A percentile compares a stretch with the other conserved stretches of the same genome.
Conservation (phyloP, 2,888 invertebrate species). For the Ectemnius lituratus region DNA sequence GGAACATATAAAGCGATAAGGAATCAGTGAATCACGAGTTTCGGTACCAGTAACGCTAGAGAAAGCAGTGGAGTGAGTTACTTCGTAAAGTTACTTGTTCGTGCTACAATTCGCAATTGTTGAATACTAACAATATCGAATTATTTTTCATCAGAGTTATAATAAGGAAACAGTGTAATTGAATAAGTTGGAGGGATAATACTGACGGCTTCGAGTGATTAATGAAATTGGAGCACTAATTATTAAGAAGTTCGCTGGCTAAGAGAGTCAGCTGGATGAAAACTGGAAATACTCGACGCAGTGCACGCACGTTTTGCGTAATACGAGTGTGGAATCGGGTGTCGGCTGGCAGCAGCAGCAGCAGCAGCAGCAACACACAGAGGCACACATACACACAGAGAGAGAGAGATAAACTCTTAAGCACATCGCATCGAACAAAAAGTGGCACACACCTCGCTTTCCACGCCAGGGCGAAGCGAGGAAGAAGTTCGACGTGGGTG, state of each 20-base stretch:
- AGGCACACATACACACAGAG: not conserved
- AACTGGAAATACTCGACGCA: not conserved
- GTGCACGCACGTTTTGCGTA: conserved; percentile 31
- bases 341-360: not conserved
- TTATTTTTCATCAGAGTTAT: too few relatives aligned
- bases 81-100: too few relatives aligned
- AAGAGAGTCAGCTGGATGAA: not conserved
- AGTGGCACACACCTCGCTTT: conserved; percentile 62
- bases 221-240: too few relatives aligned
- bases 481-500: conserved; percentile 61
- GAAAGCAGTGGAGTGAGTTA: too few relatives aligned
- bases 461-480: conserved; percentile 31
- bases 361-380: too few relatives aligned
- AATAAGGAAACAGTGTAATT: too few relatives aligned
- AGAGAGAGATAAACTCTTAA: too few relatives aligned
- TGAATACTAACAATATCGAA: too few relatives aligned
- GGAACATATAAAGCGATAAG: conserved; percentile 11
- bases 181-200: too few relatives aligned
- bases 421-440: conserved; percentile 49
- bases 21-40: conserved; percentile 9
- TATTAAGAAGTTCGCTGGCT: not conserved
- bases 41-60: too few relatives aligned
- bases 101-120: too few relatives aligned
- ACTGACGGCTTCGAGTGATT: too few relatives aligned
- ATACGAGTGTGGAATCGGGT: conserved; percentile 20